Conservation (phyloP, 2,797 vertebrate species). For the Champsocephalus esox region DNA sequence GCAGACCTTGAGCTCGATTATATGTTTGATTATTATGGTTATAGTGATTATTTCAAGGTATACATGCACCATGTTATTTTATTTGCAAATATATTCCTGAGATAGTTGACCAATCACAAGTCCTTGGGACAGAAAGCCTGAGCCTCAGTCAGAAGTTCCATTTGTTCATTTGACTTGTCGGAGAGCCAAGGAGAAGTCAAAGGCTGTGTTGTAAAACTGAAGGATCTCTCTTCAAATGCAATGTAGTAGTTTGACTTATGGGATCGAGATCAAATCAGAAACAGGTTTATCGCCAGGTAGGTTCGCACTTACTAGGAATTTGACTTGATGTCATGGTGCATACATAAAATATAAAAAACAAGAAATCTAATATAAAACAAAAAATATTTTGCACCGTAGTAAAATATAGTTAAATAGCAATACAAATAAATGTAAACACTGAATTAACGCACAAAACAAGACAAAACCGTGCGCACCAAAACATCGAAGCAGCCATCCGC, state of each 20-base stretch:
- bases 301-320: too few relatives aligned
- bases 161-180: neutral
- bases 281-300: too few relatives aligned
- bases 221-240: neutral
- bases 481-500: too few relatives aligned
- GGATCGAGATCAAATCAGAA: too few relatives aligned
- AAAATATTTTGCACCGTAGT: too few relatives aligned
- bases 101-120: neutral
- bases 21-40: neutral
- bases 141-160: neutral
- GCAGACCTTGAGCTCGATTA: slow-evolving; percentile 1
- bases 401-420: too few relatives aligned
- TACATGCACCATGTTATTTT: neutral
- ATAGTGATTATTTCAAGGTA: neutral
- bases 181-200: neutral
- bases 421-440: too few relatives aligned
- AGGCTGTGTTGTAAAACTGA: neutral
- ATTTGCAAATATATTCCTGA: neutral
- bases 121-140: neutral
- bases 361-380: too few relatives aligned
- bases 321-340: too few relatives aligned
- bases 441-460: too few relatives aligned
- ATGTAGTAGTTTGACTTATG: neutral
- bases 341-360: too few relatives aligned
- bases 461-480: too few relatives aligned